phyloP scores from a whole-genome alignment of 2,888 invertebrate genomes.

The Drosophila subsilvestris region DNA sequence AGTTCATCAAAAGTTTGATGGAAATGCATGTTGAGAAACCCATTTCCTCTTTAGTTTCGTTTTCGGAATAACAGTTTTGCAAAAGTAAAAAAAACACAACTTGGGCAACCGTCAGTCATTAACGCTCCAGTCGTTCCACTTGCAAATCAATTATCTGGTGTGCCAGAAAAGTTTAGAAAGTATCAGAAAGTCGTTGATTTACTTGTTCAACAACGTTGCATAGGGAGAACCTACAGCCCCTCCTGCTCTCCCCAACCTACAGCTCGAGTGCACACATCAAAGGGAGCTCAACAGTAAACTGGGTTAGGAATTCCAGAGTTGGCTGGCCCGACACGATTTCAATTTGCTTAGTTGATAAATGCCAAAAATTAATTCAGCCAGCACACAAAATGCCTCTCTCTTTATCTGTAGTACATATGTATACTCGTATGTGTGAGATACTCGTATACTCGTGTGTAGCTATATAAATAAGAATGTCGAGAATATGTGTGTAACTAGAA shows the following conservation, averaged over 20 bases:
- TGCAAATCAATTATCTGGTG: slow-evolving; percentile 72
- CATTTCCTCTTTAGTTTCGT: background rate
- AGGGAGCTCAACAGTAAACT: slow-evolving; percentile 55
- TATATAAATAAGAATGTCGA: no score
- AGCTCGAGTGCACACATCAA: slow-evolving; percentile 52
- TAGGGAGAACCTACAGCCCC: slow-evolving; percentile 6
- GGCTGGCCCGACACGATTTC: slow-evolving; percentile 68
- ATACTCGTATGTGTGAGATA: slow-evolving; percentile 19
- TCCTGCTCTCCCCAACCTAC: slow-evolving; percentile 6
- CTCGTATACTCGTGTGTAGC: slow-evolving; percentile 1
- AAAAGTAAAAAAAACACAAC: slow-evolving; percentile 18
- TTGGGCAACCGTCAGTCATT: slow-evolving; percentile 39
- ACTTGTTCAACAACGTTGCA: slow-evolving; percentile 18
- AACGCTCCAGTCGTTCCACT: slow-evolving; percentile 49
- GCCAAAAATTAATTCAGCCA: slow-evolving; percentile 72
- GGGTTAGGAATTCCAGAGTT: slow-evolving; percentile 64
- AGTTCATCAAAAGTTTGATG: background rate
- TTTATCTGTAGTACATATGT: slow-evolving; percentile 26
- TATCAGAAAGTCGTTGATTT: slow-evolving; percentile 40
- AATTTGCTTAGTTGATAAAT: slow-evolving; percentile 73
- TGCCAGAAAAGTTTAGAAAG: slow-evolving; percentile 49
- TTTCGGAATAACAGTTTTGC: slow-evolving; percentile 1
- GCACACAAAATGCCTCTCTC: slow-evolving; percentile 52
- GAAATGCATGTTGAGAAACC: background rate
- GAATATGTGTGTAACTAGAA: slow-evolving; percentile 30